A percentile compares a stretch with the other conserved stretches of the same genome.
Conservation (phyloP, 2,888 invertebrate genomes). For the Leptopterna dolabrata region DNA sequence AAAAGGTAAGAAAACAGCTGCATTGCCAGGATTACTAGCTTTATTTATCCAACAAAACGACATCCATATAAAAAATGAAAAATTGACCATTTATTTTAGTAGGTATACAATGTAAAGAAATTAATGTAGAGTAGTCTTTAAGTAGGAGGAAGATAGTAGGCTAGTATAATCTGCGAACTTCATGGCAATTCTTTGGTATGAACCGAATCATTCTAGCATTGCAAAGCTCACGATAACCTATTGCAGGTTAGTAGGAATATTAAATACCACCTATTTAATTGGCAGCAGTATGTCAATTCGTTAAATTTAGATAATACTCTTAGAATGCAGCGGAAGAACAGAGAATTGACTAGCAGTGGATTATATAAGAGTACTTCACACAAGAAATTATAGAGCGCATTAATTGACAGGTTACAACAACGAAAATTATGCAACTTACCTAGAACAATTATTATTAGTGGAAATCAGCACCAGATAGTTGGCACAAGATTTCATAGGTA, state of each 20-base stretch:
- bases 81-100: not conserved
- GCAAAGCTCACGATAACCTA: too few species aligned
- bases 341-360: not conserved
- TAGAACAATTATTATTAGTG: too few species aligned
- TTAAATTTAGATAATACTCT: too few species aligned
- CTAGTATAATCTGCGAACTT: not conserved
- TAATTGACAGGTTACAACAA: too few species aligned
- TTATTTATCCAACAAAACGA: not conserved
- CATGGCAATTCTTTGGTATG: not conserved
- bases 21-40: not conserved
- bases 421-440: too few species aligned
- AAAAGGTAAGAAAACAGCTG: too few species aligned
- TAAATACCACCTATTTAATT: too few species aligned
- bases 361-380: not conserved
- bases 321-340: not conserved
- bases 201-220: not conserved
- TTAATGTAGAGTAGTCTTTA: not conserved
- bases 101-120: not conserved
- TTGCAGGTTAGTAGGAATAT: too few species aligned
- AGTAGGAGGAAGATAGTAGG: not conserved
- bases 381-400: too few species aligned
- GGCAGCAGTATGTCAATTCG: not conserved
- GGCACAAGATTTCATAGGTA: too few species aligned
- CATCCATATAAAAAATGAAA: not conserved
- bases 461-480: too few species aligned